Conservation (phyloP, 2,888 invertebrate species). For the Trypoxylon attenuatum region DNA sequence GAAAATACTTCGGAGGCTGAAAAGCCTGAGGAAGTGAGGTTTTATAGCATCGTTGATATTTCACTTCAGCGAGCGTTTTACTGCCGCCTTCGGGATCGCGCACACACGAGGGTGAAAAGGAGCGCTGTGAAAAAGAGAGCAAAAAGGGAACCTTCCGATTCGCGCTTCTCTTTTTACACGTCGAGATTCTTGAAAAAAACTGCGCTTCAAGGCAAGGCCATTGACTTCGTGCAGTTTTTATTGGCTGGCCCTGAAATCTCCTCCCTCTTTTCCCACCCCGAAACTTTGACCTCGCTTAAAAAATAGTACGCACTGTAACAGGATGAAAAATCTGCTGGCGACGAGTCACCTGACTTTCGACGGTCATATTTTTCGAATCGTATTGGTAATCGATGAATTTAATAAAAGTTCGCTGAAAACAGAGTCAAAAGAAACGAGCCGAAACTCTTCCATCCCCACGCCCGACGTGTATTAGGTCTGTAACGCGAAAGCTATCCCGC, state of each 20-base stretch:
- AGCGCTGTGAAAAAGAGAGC: not conserved
- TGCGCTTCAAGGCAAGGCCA: slow-evolving; percentile 24
- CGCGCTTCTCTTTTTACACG: slow-evolving; percentile 6
- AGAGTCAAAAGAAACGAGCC: too few relatives aligned
- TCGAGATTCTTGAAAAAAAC: slow-evolving; percentile 15
- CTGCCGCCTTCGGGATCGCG: slow-evolving; percentile 17
- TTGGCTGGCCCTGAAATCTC: slow-evolving; percentile 40
- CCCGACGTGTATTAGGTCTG: slow-evolving; percentile 12
- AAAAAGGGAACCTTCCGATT: slow-evolving; percentile 29
- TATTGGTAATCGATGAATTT: slow-evolving; percentile 50
- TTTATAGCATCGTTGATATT: slow-evolving; percentile 26
- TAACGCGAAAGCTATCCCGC: too few relatives aligned
- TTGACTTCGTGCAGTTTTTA: slow-evolving; percentile 39
- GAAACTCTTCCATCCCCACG: too few relatives aligned
- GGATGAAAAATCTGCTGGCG: too few relatives aligned
- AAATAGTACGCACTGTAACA: not conserved
- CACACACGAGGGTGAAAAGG: not conserved
- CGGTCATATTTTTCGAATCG: slow-evolving; percentile 11
- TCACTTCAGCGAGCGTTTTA: slow-evolving; percentile 23
- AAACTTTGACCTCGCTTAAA: too few relatives aligned
- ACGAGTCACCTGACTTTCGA: not conserved
- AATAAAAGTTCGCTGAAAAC: slow-evolving; percentile 43
- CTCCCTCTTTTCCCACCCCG: not conserved
- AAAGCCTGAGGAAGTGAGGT: slow-evolving; percentile 12
- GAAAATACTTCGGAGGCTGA: not conserved